phyloP scores from a whole-genome alignment of 2,888 invertebrate genomes.

The Escarpia spicata region DNA sequence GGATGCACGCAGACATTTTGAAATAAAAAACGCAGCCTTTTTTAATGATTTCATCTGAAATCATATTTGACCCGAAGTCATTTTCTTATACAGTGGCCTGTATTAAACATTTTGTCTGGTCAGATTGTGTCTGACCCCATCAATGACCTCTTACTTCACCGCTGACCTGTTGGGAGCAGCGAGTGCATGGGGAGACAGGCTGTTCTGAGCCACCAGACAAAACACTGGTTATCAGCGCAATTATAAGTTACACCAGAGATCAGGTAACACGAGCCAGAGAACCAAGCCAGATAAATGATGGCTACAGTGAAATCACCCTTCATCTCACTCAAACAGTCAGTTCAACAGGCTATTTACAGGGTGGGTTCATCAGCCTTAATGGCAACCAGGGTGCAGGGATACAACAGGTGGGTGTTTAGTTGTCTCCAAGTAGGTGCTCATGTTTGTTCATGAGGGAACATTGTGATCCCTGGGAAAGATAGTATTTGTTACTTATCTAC shows the following conservation, averaged over 20 bases:
- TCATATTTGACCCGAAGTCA: too few species aligned
- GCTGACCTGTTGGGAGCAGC: neutral
- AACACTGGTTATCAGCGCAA: neutral
- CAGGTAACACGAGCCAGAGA: neutral
- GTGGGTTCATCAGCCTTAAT: neutral
- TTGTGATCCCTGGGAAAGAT: neutral
- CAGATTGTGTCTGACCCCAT: too few species aligned
- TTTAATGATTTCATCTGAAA: too few species aligned
- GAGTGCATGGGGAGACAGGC: neutral
- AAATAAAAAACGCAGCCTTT: too few species aligned
- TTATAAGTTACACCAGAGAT: neutral
- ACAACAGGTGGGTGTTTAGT: neutral
- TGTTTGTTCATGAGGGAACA: neutral
- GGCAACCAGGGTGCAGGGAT: neutral
- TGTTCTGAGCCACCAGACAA: neutral
- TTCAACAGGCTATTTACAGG: neutral
- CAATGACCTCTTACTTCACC: too few species aligned
- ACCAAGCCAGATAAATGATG: neutral
- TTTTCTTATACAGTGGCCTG: neutral
- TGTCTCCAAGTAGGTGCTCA: neutral
- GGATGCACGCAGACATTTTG: too few species aligned
- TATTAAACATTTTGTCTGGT: neutral
- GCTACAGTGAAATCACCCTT: neutral
- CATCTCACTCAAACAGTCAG: neutral
- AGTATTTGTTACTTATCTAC: neutral